Percentiles rank a stretch among this genome's conserved stretches.
Evolutionary conservation across 2,113 vertebrate species (phyloP).

Genomic region (Istiophorus platypterus): DNA sequence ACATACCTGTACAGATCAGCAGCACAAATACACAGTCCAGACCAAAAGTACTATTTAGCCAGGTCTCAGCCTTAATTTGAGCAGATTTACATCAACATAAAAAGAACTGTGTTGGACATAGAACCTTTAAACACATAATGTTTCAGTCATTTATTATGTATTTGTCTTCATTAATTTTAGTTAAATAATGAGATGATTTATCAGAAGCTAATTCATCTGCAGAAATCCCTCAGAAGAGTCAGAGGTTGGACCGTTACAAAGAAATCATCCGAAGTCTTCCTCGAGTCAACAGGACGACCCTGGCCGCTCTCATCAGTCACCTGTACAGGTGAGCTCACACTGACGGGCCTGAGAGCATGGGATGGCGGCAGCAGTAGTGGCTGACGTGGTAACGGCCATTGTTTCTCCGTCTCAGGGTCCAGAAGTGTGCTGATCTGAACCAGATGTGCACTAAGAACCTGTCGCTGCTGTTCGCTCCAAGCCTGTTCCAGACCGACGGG

Average conservation of each 20-base stretch:
- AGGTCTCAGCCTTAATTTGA: too few species aligned
- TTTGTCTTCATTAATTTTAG: too few species aligned
- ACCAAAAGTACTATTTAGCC: too few species aligned
- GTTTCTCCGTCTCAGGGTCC: conserved; percentile 85
- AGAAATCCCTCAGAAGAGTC: conserved; percentile 87
- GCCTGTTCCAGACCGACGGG: conserved; percentile 97
- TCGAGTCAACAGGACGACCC: conserved; percentile 91
- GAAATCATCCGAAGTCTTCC: conserved; percentile 92
- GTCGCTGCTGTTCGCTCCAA: conserved; percentile 94
- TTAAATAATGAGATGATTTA: too few species aligned
- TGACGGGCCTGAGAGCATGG: not conserved
- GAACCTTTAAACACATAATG: too few species aligned
- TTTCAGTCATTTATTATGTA: too few species aligned
- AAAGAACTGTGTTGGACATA: too few species aligned
- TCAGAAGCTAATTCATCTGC: not conserved
- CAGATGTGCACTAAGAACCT: conserved; percentile 99
- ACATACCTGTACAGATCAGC: too few species aligned
- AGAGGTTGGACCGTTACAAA: conserved; percentile 92
- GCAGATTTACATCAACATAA: too few species aligned
- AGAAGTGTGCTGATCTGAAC: conserved; percentile 96
- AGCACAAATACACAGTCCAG: too few species aligned
- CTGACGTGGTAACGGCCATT: not conserved
- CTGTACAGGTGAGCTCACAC: conserved; percentile 90
- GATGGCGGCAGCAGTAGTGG: not conserved
- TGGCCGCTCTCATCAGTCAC: conserved; percentile 93